Conservation (phyloP, 1,140 invertebrate genomes). For the Atopsyche davidsoni region DNA sequence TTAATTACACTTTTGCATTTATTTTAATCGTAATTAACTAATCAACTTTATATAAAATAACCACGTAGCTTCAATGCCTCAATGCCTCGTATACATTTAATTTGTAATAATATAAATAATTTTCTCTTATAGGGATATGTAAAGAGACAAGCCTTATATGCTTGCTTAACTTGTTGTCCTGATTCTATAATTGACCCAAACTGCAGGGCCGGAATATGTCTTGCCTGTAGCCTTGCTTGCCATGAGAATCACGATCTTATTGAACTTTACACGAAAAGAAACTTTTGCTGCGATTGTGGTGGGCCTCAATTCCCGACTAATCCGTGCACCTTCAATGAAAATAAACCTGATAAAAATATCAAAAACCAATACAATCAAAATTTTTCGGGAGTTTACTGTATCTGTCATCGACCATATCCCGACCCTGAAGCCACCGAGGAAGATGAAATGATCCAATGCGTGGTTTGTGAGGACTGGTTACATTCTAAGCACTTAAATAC, state of each 20-base stretch:
- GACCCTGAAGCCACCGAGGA: conserved; percentile 73
- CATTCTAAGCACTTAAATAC: conserved; percentile 76
- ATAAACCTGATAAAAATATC: conserved; percentile 64
- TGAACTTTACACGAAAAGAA: conserved; percentile 95
- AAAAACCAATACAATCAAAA: conserved; percentile 92
- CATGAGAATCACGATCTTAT: conserved; percentile 94
- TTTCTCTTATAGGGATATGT: conserved; percentile 77
- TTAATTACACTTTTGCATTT: no score
- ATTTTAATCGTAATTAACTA: no score
- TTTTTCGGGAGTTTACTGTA: conserved; percentile 89
- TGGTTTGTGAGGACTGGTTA: conserved; percentile 97
- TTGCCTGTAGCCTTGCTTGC: conserved; percentile 91
- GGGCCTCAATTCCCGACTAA: conserved; percentile 72
- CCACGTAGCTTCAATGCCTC: no score
- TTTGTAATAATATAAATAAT: no score
- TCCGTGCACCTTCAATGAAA: conserved; percentile 66
- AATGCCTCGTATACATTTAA: no score
- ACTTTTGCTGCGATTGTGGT: conserved; percentile 96
- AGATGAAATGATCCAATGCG: conserved; percentile 96
- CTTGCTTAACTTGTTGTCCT: conserved; percentile 83
- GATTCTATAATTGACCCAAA: conserved; percentile 50
- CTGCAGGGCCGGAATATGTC: conserved; percentile 77
- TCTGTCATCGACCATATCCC: conserved; percentile 90
- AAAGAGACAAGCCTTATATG: conserved; percentile 89
- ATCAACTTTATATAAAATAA: no score